phyloP scores from a whole-genome alignment of 2,113 vertebrate species.

The Oriolus oriolus region DNA sequence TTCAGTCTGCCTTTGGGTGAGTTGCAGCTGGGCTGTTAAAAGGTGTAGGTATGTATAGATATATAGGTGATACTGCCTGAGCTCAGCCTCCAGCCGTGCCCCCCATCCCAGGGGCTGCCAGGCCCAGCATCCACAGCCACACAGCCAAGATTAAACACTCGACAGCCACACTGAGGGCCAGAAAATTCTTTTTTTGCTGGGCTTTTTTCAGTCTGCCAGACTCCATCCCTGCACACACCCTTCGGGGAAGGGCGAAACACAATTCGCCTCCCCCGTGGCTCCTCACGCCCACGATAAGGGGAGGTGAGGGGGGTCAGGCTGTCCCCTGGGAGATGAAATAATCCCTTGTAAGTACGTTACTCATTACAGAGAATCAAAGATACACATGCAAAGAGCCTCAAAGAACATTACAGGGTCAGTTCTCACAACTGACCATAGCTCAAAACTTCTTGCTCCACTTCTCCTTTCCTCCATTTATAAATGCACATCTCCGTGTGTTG shows the following conservation, averaged over 20 bases:
- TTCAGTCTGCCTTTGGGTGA: background rate
- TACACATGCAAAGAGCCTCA: background rate
- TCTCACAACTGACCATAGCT: background rate
- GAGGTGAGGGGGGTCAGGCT: background rate
- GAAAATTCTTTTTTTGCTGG: background rate
- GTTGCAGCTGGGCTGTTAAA: background rate
- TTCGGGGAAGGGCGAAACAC: background rate
- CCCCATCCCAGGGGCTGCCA: background rate
- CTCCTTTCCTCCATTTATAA: background rate
- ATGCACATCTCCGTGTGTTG: rapidly evolving
- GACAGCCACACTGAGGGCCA: background rate
- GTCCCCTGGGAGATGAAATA: conserved; percentile 18
- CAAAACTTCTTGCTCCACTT: background rate
- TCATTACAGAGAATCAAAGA: background rate
- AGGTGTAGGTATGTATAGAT: background rate
- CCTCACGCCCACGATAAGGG: background rate
- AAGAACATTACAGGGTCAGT: background rate
- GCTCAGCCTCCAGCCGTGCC: background rate
- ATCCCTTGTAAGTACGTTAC: background rate
- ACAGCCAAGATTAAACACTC: background rate
- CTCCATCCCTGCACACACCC: background rate
- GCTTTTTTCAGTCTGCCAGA: background rate
- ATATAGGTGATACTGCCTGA: rapidly evolving
- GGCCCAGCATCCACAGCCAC: background rate
- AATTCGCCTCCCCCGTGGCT: background rate